phyloP scores from a whole-genome alignment of 1,140 invertebrate species.

The Colletes gigas region DNA sequence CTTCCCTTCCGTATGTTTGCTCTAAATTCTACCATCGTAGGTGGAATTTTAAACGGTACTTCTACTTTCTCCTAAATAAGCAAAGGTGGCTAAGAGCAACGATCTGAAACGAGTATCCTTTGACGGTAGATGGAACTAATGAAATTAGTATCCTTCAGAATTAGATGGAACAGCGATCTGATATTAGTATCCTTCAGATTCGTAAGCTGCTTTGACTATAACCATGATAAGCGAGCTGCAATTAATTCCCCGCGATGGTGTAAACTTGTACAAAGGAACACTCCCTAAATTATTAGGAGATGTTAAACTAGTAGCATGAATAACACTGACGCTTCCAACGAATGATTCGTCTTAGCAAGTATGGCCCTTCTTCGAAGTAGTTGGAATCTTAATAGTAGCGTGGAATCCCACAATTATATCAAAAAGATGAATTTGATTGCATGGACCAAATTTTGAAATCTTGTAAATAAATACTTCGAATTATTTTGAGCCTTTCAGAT shows the following conservation, averaged over 20 bases:
- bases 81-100: not conserved
- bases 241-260: conserved; percentile 6
- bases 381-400: too few relatives aligned
- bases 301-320: not conserved
- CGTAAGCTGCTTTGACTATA: conserved; percentile 9
- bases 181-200: conserved; percentile 29
- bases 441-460: too few relatives aligned
- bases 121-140: not conserved
- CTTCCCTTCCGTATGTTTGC: too few relatives aligned
- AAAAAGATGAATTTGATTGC: not conserved
- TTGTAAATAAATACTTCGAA: too few relatives aligned
- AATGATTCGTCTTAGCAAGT: not conserved
- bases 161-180: not conserved
- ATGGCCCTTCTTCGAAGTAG: not conserved
- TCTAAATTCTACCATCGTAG: too few relatives aligned
- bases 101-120: not conserved
- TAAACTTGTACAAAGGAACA: not conserved
- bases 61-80: too few relatives aligned
- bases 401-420: too few relatives aligned
- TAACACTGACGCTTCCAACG: not conserved
- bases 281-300: not conserved
- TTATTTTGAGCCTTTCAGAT: too few relatives aligned
- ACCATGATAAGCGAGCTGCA: not conserved
- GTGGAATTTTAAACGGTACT: too few relatives aligned
- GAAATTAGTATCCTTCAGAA: not conserved